Conservation (phyloP, 2,113 vertebrate species). For the Embiotoca jacksoni region DNA sequence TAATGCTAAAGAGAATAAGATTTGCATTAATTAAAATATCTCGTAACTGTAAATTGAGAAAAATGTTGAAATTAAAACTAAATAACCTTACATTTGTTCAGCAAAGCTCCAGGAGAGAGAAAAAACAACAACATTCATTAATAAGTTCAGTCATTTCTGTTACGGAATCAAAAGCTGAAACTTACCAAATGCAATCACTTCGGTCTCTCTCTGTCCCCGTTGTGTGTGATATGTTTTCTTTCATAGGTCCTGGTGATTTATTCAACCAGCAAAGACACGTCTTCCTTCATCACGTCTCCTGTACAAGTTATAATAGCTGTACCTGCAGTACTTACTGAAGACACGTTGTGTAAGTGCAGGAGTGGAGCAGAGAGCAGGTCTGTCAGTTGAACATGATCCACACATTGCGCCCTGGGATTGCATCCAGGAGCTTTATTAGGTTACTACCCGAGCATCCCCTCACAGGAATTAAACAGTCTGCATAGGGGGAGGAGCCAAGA, state of each 20-base stretch:
- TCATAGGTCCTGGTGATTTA: constrained; percentile 62
- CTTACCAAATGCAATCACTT: constrained; percentile 67
- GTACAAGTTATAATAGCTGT: constrained; percentile 33
- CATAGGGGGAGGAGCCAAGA: constrained; percentile 64
- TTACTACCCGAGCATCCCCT: constrained; percentile 70
- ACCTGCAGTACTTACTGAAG: constrained; percentile 69
- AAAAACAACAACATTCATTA: neutral
- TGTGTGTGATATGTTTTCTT: constrained; percentile 51
- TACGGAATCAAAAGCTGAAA: constrained; percentile 20
- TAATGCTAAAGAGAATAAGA: neutral
- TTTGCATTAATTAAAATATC: neutral
- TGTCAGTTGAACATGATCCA: constrained; percentile 69
- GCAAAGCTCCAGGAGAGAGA: neutral
- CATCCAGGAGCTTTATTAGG: constrained; percentile 77
- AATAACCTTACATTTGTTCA: neutral
- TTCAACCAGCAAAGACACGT: constrained; percentile 40
- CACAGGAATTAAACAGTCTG: constrained; percentile 61
- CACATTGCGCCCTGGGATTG: constrained; percentile 71
- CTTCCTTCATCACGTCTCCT: constrained; percentile 39
- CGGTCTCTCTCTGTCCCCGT: constrained; percentile 47
- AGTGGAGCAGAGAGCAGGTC: constrained; percentile 50
- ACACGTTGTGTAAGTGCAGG: constrained; percentile 49
- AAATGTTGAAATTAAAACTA: neutral
- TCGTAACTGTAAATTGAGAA: neutral
- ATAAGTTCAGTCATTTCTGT: neutral